Percentiles rank a stretch among this genome's conserved stretches.
Evolutionary conservation across 2,888 invertebrate genomes (phyloP).

Genomic region (Dorcus hopei): DNA sequence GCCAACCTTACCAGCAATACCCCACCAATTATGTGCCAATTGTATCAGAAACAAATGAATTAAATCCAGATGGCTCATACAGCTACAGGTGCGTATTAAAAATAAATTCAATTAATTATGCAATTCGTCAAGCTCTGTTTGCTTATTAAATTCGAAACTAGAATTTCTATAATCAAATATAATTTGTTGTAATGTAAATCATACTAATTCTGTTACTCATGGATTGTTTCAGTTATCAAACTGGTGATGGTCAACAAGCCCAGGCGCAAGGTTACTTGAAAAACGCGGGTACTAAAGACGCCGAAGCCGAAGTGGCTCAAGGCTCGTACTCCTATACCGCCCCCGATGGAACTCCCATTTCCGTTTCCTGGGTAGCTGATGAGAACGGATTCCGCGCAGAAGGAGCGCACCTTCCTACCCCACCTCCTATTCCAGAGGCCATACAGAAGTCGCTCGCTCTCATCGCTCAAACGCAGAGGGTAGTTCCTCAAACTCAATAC

Average conservation of each 20-base stretch:
- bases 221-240: conserved; percentile 58
- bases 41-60: conserved; percentile 54
- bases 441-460: conserved; percentile 57
- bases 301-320: conserved; percentile 71
- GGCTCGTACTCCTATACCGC: conserved; percentile 74
- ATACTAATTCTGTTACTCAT: too few species aligned
- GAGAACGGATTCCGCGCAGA: conserved; percentile 76
- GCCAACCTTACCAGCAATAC: conserved; percentile 24
- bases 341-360: conserved; percentile 70
- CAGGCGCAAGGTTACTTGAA: conserved; percentile 76
- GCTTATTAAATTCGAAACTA: too few species aligned
- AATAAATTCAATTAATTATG: neutral
- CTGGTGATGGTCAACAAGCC: conserved; percentile 75
- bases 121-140: too few species aligned
- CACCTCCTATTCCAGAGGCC: conserved; percentile 71
- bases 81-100: conserved; percentile 50
- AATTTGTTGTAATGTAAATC: too few species aligned
- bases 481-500: conserved; percentile 10
- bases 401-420: conserved; percentile 73
- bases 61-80: conserved; percentile 59
- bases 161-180: too few species aligned
- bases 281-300: conserved; percentile 64
- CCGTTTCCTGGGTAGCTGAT: conserved; percentile 69
- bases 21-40: conserved; percentile 51
- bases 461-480: conserved; percentile 32